Percentiles rank a stretch among this genome's conserved stretches.
Conservation (phyloP, 2,797 vertebrate genomes). For the Prunella strophiata region DNA sequence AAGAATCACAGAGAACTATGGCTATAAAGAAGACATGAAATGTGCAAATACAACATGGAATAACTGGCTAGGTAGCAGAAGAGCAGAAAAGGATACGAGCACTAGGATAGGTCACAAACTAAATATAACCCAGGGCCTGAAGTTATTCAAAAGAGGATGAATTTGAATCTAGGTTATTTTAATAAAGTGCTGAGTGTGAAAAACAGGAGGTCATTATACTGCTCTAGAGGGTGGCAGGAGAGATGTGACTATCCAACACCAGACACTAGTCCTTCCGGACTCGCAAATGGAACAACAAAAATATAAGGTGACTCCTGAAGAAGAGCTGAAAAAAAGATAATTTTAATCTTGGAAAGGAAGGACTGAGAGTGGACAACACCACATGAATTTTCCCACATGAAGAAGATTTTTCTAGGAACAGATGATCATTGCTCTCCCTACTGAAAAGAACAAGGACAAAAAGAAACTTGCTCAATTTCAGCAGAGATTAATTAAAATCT, state of each 20-base stretch:
- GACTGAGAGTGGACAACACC: background rate
- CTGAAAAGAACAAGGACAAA: background rate
- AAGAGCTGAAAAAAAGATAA: background rate
- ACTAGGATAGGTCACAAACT: conserved; percentile 62
- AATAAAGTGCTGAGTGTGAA: conserved; percentile 63
- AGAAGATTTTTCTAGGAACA: background rate
- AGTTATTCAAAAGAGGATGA: conserved; percentile 65
- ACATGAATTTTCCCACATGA: background rate
- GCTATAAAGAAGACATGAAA: conserved; percentile 49
- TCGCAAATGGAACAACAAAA: background rate
- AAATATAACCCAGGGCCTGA: conserved; percentile 60
- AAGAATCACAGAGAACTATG: conserved; percentile 21
- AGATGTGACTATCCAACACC: background rate
- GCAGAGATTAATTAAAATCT: background rate
- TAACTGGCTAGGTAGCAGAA: conserved; percentile 41
- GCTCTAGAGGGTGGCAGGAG: background rate
- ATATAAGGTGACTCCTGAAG: background rate
- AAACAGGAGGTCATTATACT: conserved; percentile 17
- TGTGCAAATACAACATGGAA: background rate
- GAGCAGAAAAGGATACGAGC: conserved; percentile 58
- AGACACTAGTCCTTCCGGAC: background rate
- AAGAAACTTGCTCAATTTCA: background rate
- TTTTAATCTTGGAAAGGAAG: background rate
- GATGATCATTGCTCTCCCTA: background rate
- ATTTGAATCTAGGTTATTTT: conserved; percentile 70